These are phyloP conservation scores for Hipposideros armiger DNA, from an alignment of 2,113 vertebrate species.

Conservation along the genomic window DNA sequence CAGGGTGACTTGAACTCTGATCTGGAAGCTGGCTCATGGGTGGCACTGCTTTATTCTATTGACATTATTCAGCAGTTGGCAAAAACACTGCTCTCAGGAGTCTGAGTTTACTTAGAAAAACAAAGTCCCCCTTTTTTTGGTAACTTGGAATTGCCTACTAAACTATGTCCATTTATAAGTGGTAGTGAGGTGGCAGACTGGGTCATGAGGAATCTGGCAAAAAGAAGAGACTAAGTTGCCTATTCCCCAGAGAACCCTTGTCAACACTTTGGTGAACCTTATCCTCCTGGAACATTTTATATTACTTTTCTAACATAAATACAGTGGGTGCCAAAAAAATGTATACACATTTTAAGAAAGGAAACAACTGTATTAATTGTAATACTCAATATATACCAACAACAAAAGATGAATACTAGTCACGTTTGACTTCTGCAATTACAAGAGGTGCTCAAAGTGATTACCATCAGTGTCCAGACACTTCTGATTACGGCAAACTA, in stretches of 20 bases:
- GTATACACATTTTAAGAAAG: too few relatives aligned
- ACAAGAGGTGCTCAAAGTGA: too few relatives aligned
- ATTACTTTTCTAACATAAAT: not conserved
- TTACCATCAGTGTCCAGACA: too few relatives aligned
- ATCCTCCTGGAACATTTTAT: not conserved
- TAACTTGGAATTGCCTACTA: not conserved
- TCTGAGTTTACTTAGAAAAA: constrained; percentile 23
- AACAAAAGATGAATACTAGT: too few relatives aligned
- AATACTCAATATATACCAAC: too few relatives aligned
- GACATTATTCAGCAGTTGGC: not conserved
- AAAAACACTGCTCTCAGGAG: not conserved
- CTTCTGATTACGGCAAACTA: too few relatives aligned
- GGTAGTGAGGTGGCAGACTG: not conserved
- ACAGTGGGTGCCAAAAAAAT: too few relatives aligned
- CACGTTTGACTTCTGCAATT: too few relatives aligned
- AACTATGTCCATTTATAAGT: not conserved
- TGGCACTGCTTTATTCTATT: not conserved
- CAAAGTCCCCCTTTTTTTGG: not conserved
- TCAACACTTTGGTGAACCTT: not conserved
- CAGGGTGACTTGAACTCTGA: not conserved
- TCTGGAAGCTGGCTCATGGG: not conserved
- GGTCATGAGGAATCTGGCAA: not conserved
- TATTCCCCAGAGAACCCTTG: not conserved
- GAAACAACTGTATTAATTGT: too few relatives aligned
- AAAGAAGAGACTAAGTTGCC: not conserved